Base-by-base conservation (phyloP, 2,888 invertebrate genomes). In the Agrochola circellaris region DNA sequence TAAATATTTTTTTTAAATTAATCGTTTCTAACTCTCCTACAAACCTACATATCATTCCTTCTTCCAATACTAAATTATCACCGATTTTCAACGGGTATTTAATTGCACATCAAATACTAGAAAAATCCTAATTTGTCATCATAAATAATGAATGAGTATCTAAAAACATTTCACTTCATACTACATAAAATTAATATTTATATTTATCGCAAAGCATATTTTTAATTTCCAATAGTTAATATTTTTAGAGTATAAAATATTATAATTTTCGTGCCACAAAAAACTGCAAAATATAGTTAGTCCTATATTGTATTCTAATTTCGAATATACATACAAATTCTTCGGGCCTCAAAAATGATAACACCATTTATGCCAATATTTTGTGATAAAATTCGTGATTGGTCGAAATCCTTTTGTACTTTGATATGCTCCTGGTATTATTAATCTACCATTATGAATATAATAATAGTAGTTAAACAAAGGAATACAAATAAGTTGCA, bases 21-120 rank as follows among this genome's bases (percentile, higher is more conserved):
- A n/a, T n/a, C n/a, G 0, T 51, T 62, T 42, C 48, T 74, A 66
- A 23, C 6, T 56, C 48, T 17, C 15, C 23, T 68, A 64, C 51
- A 45, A 82, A 26, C 51, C 34, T 75, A 51, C 15, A 34, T 56
- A 75, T 75, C 51, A 45, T 75, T 60, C 34, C 34, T 64, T 65
- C 68, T 38, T 58, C 68, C 79, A 82, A 81, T 82, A 70, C 78
- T 66, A 48, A 58, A 72, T 83, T 77, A 68, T 78, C 60, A 77
- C 83, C 70, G 8, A 77, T 70, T 61, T 77, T 54, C 17, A 73
- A 73, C 8, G 26, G 51, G 0, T 45, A 34, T 65, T 73, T 45
- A 30, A 65, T 51, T 81, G 81, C 81, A 79, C 26, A 79, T 0
- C 81, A 81, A 73, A 81, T 11, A 42, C 1, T 30, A n/a, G 0